Evolutionary conservation across 2,113 vertebrate genomes (phyloP).

Genomic region (Brachyhypopomus gauderio): DNA sequence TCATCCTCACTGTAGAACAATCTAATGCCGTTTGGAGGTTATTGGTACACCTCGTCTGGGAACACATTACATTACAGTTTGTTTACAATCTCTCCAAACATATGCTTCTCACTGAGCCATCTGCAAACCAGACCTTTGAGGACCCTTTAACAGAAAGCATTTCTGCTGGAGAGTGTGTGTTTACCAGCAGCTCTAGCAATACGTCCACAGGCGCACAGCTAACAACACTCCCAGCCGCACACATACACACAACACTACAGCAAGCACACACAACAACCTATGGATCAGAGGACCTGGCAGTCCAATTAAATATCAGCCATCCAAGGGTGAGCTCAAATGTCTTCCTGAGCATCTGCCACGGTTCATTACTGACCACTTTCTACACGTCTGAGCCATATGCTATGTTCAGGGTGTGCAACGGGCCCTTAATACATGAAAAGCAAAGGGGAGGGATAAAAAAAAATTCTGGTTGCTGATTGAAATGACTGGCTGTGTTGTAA

Average conservation of each 20-base stretch:
- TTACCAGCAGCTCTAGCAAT: neutral
- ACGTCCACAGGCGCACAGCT: neutral
- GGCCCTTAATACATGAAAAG: neutral
- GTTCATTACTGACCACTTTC: neutral
- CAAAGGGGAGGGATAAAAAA: neutral
- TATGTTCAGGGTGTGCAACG: slow-evolving; percentile 1
- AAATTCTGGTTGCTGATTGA: too few relatives aligned
- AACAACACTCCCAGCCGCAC: neutral
- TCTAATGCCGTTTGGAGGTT: slow-evolving; percentile 36
- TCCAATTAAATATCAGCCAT: slow-evolving; percentile 28
- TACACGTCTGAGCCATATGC: neutral
- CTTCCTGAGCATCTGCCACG: neutral
- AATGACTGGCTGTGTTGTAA: neutral
- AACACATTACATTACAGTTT: neutral
- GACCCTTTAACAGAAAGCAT: slow-evolving; percentile 6
- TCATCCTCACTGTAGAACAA: neutral
- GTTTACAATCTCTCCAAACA: slow-evolving; percentile 23
- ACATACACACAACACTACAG: neutral
- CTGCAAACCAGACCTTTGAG: slow-evolving; percentile 6
- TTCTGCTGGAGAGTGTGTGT: neutral
- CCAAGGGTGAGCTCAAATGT: neutral
- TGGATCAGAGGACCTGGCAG: slow-evolving; percentile 33
- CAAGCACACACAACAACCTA: slow-evolving; percentile 11
- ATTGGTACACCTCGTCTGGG: neutral
- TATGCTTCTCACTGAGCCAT: neutral